These are phyloP conservation scores for Solea solea DNA, from an alignment of 2,113 vertebrate genomes.

Conservation along the genomic window DNA sequence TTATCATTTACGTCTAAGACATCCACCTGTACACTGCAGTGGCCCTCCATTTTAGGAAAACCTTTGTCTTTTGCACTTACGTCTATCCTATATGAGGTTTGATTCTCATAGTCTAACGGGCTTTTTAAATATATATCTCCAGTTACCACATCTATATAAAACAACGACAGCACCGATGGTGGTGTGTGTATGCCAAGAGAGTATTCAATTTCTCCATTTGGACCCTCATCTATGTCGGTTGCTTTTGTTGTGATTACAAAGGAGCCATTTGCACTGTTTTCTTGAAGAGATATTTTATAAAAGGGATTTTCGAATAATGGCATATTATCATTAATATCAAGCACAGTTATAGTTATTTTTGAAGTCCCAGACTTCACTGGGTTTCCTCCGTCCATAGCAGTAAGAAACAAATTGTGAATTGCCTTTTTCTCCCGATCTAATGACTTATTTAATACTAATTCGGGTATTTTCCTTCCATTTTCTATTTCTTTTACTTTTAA, in stretches of 20 bases:
- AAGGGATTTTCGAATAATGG: slow-evolving; percentile 78
- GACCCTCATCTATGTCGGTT: slow-evolving; percentile 75
- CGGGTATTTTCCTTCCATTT: slow-evolving; percentile 67
- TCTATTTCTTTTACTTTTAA: slow-evolving; percentile 72
- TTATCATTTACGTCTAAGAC: slow-evolving; percentile 79
- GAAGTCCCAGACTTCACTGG: slow-evolving; percentile 62
- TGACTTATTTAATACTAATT: slow-evolving; percentile 74
- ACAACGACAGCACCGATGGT: slow-evolving; percentile 33
- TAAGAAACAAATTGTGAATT: slow-evolving; percentile 64
- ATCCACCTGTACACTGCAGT: slow-evolving; percentile 70
- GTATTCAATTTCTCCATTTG: slow-evolving; percentile 82
- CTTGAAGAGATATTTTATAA: slow-evolving; percentile 47
- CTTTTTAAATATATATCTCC: slow-evolving; percentile 70
- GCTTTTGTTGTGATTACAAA: slow-evolving; percentile 48
- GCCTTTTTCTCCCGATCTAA: slow-evolving; percentile 77
- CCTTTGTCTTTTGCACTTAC: slow-evolving; percentile 79
- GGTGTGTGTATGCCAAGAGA: slow-evolving; percentile 77
- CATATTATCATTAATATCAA: slow-evolving; percentile 88
- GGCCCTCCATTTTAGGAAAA: slow-evolving; percentile 65
- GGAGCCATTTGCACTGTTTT: slow-evolving; percentile 26
- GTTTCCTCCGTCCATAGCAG: slow-evolving; percentile 76
- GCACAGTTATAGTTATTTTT: slow-evolving; percentile 61
- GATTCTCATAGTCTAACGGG: slow-evolving; percentile 84
- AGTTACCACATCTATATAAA: slow-evolving; percentile 67
- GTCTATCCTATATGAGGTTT: slow-evolving; percentile 67